Conservation (phyloP, 2,888 invertebrate genomes). For the Xiphydria camelus region DNA sequence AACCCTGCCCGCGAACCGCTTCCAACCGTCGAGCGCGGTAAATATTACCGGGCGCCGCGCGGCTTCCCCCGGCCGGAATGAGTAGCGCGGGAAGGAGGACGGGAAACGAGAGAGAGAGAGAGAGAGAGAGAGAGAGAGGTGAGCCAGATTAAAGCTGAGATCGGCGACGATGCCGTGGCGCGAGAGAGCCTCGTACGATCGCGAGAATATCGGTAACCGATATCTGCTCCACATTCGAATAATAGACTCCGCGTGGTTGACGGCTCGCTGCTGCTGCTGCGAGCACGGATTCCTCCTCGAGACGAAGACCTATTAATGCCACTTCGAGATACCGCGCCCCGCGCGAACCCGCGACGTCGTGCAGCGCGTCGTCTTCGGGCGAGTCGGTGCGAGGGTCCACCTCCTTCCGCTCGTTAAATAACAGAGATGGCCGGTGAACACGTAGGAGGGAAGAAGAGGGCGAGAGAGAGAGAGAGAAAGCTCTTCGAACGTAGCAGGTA, state of each 20-base stretch:
- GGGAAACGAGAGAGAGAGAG: constrained; percentile 7
- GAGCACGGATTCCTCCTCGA: constrained; percentile 20
- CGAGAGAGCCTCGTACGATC: too few species aligned
- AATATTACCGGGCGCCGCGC: too few species aligned
- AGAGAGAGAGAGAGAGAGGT: too few species aligned
- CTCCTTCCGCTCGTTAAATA: constrained; percentile 5
- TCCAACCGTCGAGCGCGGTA: too few species aligned
- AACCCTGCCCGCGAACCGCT: too few species aligned
- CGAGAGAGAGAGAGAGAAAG: constrained; percentile 15
- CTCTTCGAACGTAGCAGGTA: constrained; percentile 11
- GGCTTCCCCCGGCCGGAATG: too few species aligned
- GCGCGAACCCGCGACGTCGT: neutral
- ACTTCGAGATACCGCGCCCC: constrained; percentile 30
- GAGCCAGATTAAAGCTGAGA: too few species aligned
- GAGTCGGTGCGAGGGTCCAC: too few species aligned
- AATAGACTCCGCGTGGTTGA: constrained; percentile 33
- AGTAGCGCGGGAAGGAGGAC: constrained; percentile 1
- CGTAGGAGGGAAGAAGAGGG: constrained; percentile 3
- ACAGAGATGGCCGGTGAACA: neutral
- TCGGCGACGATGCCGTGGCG: too few species aligned
- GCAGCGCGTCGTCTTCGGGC: too few species aligned
- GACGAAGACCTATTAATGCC: constrained; percentile 51
- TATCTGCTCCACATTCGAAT: constrained; percentile 52
- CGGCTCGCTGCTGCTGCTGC: constrained; percentile 7
- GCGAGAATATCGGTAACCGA: constrained; percentile 49